Evolutionary conservation across 2,113 vertebrate species (phyloP).

Genomic region (Fulmarus glacialis): DNA sequence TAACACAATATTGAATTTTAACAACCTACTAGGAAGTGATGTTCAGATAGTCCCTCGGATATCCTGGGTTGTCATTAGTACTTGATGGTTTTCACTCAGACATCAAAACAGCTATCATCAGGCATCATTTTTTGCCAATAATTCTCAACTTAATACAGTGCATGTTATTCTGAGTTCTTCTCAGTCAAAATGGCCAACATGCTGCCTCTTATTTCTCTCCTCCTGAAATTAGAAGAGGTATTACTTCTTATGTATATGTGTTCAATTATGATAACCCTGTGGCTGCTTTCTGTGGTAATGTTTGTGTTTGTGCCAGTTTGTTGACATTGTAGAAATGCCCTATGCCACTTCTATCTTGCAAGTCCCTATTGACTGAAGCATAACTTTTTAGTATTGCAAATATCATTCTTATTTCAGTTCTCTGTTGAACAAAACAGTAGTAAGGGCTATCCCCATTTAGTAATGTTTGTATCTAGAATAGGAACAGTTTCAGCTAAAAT

Average conservation of each 20-base stretch:
- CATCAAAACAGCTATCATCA: not conserved
- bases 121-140: not conserved
- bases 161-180: not conserved
- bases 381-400: not conserved
- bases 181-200: not conserved
- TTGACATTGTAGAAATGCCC: not conserved
- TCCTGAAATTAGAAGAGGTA: not conserved
- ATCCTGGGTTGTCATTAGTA: not conserved
- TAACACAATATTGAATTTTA: not conserved
- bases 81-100: not conserved
- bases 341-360: not conserved
- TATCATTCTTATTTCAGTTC: not conserved
- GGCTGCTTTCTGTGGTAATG: not conserved
- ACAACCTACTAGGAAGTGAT: not conserved
- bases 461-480: not conserved
- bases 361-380: not conserved
- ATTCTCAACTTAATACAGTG: not conserved
- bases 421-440: not conserved
- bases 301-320: not conserved
- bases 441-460: not conserved
- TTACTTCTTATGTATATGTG: not conserved
- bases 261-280: not conserved
- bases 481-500: not conserved
- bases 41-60: not conserved
- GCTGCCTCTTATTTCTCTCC: not conserved